phyloP scores from a whole-genome alignment of 2,888 invertebrate genomes.

The Euclidia mi region DNA sequence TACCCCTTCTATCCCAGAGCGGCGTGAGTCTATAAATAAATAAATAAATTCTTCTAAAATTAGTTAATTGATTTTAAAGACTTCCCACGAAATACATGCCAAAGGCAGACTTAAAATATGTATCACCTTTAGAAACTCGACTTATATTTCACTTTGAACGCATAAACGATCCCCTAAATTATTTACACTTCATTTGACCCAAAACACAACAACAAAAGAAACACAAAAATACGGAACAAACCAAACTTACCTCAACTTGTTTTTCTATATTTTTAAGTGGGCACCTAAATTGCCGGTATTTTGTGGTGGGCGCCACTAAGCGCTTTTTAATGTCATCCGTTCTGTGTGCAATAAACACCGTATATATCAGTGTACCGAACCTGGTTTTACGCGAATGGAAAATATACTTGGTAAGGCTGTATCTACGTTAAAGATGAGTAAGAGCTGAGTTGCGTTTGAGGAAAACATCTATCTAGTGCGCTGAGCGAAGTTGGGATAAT shows the following conservation, averaged over 20 bases:
- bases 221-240: conserved; percentile 9
- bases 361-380: conserved; percentile 65
- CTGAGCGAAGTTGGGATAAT: too few relatives aligned
- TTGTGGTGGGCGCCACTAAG: conserved; percentile 74
- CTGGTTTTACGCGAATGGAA: conserved; percentile 46
- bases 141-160: not conserved
- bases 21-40: too few relatives aligned
- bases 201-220: conserved; percentile 9
- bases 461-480: too few relatives aligned
- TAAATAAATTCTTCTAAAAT: too few relatives aligned
- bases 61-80: too few relatives aligned
- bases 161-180: not conserved
- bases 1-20: too few relatives aligned
- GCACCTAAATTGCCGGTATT: conserved; percentile 63
- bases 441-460: too few relatives aligned
- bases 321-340: conserved; percentile 84
- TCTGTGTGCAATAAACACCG: conserved; percentile 69
- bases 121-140: too few relatives aligned
- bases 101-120: too few relatives aligned
- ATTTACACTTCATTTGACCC: not conserved
- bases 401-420: too few relatives aligned
- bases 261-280: conserved; percentile 62
- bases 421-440: too few relatives aligned
- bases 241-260: conserved; percentile 27
- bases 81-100: too few relatives aligned